phyloP scores from a whole-genome alignment of 1,140 invertebrate genomes.

The Zaprionus camerounensis region DNA sequence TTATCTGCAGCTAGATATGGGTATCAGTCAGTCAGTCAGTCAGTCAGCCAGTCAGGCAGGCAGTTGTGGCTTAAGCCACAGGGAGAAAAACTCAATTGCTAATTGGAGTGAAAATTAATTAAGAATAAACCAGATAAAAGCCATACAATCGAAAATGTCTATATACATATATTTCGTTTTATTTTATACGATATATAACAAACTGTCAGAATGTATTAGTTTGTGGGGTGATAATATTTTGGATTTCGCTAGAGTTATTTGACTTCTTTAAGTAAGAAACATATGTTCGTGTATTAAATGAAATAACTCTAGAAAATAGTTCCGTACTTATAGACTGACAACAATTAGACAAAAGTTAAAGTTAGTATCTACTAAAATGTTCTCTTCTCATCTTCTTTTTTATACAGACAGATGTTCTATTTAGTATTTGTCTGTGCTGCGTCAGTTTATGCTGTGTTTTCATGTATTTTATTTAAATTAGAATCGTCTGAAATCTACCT shows the following conservation, averaged over 20 bases:
- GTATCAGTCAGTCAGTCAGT: constrained; percentile 20
- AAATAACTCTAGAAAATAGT: too few relatives aligned
- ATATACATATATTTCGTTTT: not conserved
- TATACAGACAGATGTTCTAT: too few relatives aligned
- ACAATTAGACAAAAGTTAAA: too few relatives aligned
- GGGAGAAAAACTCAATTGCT: constrained; percentile 6
- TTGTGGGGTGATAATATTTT: not conserved
- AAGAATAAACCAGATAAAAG: not conserved
- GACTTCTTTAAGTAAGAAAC: not conserved
- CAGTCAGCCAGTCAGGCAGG: constrained; percentile 8
- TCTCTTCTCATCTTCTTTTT: too few relatives aligned
- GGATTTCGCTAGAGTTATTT: not conserved
- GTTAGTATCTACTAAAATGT: too few relatives aligned
- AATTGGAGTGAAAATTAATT: constrained; percentile 17
- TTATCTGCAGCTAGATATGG: constrained; percentile 19
- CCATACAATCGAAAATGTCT: not conserved
- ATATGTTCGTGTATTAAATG: too few relatives aligned
- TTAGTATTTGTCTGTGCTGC: too few relatives aligned
- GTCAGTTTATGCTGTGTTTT: not conserved
- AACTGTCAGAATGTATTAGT: not conserved
- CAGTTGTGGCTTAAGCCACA: constrained; percentile 7
- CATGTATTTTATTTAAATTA: not conserved
- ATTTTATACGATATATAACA: not conserved
- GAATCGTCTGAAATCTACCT: not conserved
- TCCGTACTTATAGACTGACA: too few relatives aligned